Evolutionary conservation across 2,888 invertebrate genomes (phyloP).

Genomic region (Cyclophora albipunctata): DNA sequence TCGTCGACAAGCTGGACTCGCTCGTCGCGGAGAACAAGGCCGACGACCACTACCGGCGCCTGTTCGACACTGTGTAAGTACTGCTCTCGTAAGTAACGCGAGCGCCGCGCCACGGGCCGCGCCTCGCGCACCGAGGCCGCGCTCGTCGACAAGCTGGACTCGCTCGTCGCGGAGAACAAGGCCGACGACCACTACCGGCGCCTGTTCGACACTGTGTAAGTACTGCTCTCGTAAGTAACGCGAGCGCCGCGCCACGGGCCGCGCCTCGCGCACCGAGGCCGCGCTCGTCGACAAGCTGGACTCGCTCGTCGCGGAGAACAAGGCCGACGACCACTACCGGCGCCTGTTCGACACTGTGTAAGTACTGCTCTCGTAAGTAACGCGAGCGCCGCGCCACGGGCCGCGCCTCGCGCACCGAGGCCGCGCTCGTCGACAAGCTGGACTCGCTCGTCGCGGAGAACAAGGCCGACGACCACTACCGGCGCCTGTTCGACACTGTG

Average conservation of each 20-base stretch:
- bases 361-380: constrained; percentile 72
- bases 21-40: constrained; percentile 95
- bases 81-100: constrained; percentile 68
- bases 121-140: constrained; percentile 95
- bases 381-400: constrained; percentile 88
- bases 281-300: constrained; percentile 96
- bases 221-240: constrained; percentile 59
- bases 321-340: constrained; percentile 94
- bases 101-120: constrained; percentile 86
- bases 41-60: constrained; percentile 91
- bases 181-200: constrained; percentile 95
- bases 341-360: constrained; percentile 96
- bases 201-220: constrained; percentile 97
- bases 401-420: constrained; percentile 92
- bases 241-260: constrained; percentile 87
- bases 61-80: constrained; percentile 97
- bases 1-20: constrained; percentile 95
- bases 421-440: constrained; percentile 93
- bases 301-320: constrained; percentile 92
- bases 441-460: constrained; percentile 94
- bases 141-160: constrained; percentile 94
- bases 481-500: constrained; percentile 96
- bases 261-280: constrained; percentile 93
- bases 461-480: constrained; percentile 95
- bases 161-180: constrained; percentile 93